These are phyloP conservation scores for Heterohyrax brucei DNA, from an alignment of 2,797 vertebrate genomes.

Conservation along the genomic window DNA sequence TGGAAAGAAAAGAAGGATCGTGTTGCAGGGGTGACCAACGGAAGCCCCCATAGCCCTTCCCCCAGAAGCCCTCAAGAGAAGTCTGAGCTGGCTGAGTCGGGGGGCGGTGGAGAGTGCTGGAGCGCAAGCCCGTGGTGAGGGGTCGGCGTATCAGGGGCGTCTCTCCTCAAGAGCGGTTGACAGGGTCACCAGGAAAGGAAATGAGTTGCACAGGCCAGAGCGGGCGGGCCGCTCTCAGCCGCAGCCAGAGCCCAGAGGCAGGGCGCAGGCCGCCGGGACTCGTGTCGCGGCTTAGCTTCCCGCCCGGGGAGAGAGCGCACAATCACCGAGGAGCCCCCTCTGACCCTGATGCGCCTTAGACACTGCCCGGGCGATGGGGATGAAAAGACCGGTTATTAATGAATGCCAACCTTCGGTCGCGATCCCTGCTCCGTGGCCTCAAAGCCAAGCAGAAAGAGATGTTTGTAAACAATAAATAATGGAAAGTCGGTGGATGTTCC, in stretches of 20 bases:
- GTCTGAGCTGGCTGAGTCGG: neutral
- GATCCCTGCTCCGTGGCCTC: neutral
- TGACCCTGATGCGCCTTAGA: neutral
- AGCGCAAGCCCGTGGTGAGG: neutral
- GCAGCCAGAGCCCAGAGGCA: neutral
- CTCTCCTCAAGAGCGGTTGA: neutral
- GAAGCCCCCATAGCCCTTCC: constrained; percentile 64
- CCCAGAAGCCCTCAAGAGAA: neutral
- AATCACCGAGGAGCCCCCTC: rapidly evolving
- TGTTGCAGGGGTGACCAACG: constrained; percentile 69
- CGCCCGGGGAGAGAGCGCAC: rapidly evolving
- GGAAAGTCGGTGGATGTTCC: constrained; percentile 64
- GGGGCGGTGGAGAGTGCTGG: neutral
- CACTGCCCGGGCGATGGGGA: rapidly evolving
- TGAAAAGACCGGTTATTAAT: neutral
- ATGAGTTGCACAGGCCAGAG: neutral
- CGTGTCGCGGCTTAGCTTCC: neutral
- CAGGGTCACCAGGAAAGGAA: neutral
- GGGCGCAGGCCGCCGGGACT: neutral
- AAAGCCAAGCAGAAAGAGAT: neutral
- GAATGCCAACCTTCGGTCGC: rapidly evolving
- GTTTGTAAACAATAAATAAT: constrained; percentile 82
- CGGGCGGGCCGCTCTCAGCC: rapidly evolving
- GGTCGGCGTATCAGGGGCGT: neutral
- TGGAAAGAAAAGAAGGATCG: constrained; percentile 73